Evolutionary conservation across 2,797 vertebrate species (phyloP), one percentile per base, ranked within the genome.

Genomic region (Spea hammondii): DNA sequence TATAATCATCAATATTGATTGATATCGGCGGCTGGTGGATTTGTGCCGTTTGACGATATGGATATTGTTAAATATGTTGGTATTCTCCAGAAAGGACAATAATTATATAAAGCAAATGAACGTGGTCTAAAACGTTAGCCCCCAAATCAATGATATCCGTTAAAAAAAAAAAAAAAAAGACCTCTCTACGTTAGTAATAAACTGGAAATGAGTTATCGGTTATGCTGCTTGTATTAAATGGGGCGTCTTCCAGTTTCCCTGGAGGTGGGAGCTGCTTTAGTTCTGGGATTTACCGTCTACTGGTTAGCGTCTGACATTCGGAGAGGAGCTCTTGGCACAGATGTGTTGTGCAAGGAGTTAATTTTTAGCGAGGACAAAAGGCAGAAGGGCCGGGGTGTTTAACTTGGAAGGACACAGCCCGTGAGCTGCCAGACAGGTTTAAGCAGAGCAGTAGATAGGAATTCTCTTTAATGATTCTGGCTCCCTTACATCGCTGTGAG

Each of bases 291-390:
- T 51, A 50, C 59, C 46, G 12, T 50, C n/a, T 47, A 8, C 50
- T 9, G 13, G 49, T 44, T 13, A 14, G 55, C 10, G 17, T 49
- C 49, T 50, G 50, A 47, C 76, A 74, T 69, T 32, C 6, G 17
- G 64, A 32, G 64, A 32, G 59, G 13, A 48, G 14, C 77, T 57
- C 66, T 80, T 85, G 84, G 81, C 72, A 68, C 6, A 46, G 62
- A 14, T 11, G 13, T 51, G 0, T 83, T 85, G 60, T 74, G 70
- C 48, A 78, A 82, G 79, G 80, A 83, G 78, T 85, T 85, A 77
- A 77, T 79, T 79, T 79, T 80, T 79, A 83, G 83, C 74, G 77
- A 85, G 72, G 83, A 82, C 67, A 72, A 77, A 82, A 79, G 84
- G 68, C 55, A 8, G 32, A 62, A 80, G 82, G 71, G 65, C 79